phyloP scores from a whole-genome alignment of 1,140 invertebrate species.

The Apocrypta bakeri region DNA sequence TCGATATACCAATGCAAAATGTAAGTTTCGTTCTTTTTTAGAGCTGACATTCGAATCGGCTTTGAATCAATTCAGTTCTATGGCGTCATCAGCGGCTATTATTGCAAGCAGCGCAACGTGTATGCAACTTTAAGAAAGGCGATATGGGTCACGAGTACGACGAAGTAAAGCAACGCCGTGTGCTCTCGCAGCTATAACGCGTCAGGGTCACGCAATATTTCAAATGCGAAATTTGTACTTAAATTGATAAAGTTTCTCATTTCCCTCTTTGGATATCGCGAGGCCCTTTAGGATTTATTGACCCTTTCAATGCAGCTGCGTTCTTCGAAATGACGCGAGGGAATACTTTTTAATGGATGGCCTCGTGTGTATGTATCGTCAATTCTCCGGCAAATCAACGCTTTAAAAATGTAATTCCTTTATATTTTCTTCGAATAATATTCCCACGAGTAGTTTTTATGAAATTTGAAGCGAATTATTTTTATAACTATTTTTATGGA shows the following conservation, averaged over 20 bases:
- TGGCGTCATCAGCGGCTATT: not conserved
- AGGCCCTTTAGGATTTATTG: too few relatives aligned
- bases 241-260: not conserved
- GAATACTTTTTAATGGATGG: too few relatives aligned
- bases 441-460: too few relatives aligned
- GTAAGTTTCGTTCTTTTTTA: not conserved
- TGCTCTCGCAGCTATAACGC: not conserved
- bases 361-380: too few relatives aligned
- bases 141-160: not conserved
- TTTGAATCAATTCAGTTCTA: not conserved
- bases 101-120: not conserved
- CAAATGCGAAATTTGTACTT: not conserved
- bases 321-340: too few relatives aligned
- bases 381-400: too few relatives aligned
- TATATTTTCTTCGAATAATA: too few relatives aligned
- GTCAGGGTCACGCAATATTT: not conserved
- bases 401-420: too few relatives aligned
- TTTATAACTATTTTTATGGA: too few relatives aligned
- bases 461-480: too few relatives aligned
- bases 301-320: too few relatives aligned
- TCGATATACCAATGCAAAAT: not conserved
- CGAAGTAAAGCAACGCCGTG: not conserved
- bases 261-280: not conserved
- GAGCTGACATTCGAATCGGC: not conserved
- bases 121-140: not conserved